Evolutionary conservation across 1,140 invertebrate species (phyloP).

Genomic region (Microplitis demolitor): DNA sequence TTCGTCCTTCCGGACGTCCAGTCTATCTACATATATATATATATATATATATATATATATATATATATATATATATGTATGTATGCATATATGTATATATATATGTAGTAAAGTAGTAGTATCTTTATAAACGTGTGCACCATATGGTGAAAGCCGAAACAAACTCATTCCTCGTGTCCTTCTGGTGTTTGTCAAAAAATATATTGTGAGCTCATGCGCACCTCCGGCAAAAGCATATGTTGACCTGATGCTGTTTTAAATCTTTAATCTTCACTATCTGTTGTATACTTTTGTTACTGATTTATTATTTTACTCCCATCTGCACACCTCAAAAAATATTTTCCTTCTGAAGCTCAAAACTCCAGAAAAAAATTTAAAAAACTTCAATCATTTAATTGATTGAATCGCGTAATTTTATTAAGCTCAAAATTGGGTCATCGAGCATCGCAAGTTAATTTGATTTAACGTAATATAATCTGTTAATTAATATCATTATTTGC

Average conservation of each 20-base stretch:
- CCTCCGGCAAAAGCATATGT: conserved; percentile 22
- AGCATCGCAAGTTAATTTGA: too few species aligned
- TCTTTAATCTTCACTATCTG: not conserved
- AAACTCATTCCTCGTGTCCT: conserved; percentile 13
- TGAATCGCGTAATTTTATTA: too few species aligned
- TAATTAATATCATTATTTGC: too few species aligned
- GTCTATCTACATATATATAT: not conserved
- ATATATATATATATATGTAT: not conserved
- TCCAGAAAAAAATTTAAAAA: too few species aligned
- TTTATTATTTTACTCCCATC: not conserved
- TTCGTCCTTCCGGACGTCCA: too few species aligned
- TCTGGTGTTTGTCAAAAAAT: conserved; percentile 29
- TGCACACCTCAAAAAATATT: too few species aligned
- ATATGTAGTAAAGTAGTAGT: too few species aligned
- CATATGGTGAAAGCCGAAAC: conserved; percentile 17
- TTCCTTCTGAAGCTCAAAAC: too few species aligned
- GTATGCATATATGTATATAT: not conserved
- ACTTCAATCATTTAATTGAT: too few species aligned
- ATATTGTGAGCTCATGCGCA: conserved; percentile 2
- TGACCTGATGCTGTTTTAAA: not conserved
- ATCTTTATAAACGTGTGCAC: not conserved
- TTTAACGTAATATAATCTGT: too few species aligned
- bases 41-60: not conserved
- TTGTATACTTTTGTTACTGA: not conserved
- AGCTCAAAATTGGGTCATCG: too few species aligned